Evolutionary conservation across 2,113 vertebrate genomes (phyloP), one percentile per base, ranked within the genome.

Genomic region (Pteronura brasiliensis): DNA sequence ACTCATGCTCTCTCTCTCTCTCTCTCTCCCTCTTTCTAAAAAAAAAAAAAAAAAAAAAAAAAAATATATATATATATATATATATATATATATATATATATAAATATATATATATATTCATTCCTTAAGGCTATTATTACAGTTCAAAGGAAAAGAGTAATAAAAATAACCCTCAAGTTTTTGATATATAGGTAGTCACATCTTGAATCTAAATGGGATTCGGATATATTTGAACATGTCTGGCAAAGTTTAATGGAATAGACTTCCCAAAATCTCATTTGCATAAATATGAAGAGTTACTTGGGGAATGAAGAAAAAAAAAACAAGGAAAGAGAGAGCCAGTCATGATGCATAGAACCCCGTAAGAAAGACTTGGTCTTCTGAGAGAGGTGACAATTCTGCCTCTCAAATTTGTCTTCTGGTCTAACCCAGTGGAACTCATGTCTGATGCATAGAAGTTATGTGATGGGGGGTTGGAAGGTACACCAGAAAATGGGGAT

Each of bases 111-210:
- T n/a, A n/a, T n/a, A n/a, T n/a, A n/a, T n/a, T n/a, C n/a, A n/a
- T 61, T 95, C 36, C 9, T 80, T 88, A 88, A 74, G 61, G 29
- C 18, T 91, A 93, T 47, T 87, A 36, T n/a, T 84, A 85, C 17
- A 96, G 13, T 80, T 95, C 47, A 88, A 92, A 61, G 31, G 25
- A 57, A 92, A 97, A 57, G 23, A 94, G 76, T 69, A 91, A 85
- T 36, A 52, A 74, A 90, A 88, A 86, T 39, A 86, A 92, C 31
- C 74, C 18, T 86, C 25, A 89, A 86, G 31, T 83, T 59, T 96
- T 87, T 67, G 0, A 93, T 96, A 90, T 88, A 65, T 23, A 80
- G 20, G 42, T 29, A 57, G 21, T 6, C 63, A 27, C 47, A 65
- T n/a, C 20, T 72, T 83, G 27, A 93, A 20, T 87, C 71, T 67